A percentile compares a stretch with the other conserved stretches of the same genome.
Conservation (phyloP, 2,888 invertebrate genomes). For the Aphidoletes aphidimyza region DNA sequence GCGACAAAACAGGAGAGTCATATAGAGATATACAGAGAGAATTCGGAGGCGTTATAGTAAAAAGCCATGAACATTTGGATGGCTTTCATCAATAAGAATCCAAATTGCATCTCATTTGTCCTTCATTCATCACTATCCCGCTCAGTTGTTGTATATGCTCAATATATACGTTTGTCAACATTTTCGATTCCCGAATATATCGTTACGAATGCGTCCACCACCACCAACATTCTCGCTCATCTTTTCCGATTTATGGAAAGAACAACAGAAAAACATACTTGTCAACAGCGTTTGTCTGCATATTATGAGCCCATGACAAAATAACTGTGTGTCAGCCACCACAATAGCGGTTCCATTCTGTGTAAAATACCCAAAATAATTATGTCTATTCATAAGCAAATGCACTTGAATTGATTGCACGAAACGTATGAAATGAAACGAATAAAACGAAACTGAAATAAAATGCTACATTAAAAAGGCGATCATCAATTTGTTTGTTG, state of each 20-base stretch:
- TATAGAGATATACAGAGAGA: neutral
- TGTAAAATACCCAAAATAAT: slow-evolving; percentile 21
- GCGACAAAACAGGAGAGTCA: neutral
- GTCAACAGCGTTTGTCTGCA: too few species aligned
- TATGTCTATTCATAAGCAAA: slow-evolving; percentile 48
- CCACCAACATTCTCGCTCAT: neutral
- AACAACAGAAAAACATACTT: neutral
- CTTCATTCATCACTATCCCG: slow-evolving; percentile 35
- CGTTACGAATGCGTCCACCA: slow-evolving; percentile 2
- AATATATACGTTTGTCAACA: neutral
- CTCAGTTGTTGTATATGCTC: too few species aligned
- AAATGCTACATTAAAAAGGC: slow-evolving; percentile 35
- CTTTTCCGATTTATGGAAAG: too few species aligned
- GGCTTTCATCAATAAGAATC: slow-evolving; percentile 50
- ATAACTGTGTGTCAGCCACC: too few species aligned
- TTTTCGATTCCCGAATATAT: slow-evolving; percentile 22
- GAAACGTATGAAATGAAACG: neutral
- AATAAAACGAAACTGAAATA: slow-evolving; percentile 6
- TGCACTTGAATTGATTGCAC: slow-evolving; percentile 15
- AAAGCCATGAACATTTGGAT: neutral
- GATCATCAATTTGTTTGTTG: slow-evolving; percentile 47
- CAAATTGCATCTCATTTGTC: slow-evolving; percentile 54
- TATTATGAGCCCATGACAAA: too few species aligned
- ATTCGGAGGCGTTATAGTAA: too few species aligned
- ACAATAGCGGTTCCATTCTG: too few species aligned